Percentiles rank a stretch among this genome's conserved stretches.
Conservation (phyloP, 64 coral and sea anemone genomes). For the Astreopora myriophthalma region DNA sequence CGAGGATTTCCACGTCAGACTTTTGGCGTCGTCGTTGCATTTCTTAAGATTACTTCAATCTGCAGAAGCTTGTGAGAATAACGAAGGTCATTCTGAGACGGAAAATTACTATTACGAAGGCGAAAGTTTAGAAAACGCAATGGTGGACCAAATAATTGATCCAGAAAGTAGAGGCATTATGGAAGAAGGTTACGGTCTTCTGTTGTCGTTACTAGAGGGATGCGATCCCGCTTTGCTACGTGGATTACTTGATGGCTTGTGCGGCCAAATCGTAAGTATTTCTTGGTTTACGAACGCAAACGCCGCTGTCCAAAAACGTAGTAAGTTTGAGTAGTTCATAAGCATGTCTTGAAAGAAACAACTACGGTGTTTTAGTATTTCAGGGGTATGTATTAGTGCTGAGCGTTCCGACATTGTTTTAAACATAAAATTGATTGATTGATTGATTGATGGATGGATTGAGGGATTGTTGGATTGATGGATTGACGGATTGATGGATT, state of each 20-base stretch:
- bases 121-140: not conserved
- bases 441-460: too few species aligned
- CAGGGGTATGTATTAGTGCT: too few species aligned
- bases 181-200: not conserved
- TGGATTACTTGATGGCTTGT: conserved; percentile 17
- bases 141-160: not conserved
- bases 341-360: not conserved
- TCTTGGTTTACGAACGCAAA: not conserved
- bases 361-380: too few species aligned
- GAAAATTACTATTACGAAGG: not conserved
- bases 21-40: not conserved
- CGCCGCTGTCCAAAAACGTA: too few species aligned
- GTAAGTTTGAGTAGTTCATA: not conserved
- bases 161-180: not conserved
- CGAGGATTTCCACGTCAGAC: conserved; percentile 19
- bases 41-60: conserved; percentile 12
- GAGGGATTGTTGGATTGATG: too few species aligned
- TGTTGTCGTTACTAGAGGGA: conserved; percentile 35
- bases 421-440: too few species aligned
- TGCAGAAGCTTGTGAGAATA: not conserved
- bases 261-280: conserved; percentile 44
- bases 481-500: too few species aligned
- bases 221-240: conserved; percentile 11
- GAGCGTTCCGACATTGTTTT: too few species aligned
- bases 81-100: not conserved